phyloP scores from a whole-genome alignment of 92 coral and sea anemone species.

The Paramuricea clavata region DNA sequence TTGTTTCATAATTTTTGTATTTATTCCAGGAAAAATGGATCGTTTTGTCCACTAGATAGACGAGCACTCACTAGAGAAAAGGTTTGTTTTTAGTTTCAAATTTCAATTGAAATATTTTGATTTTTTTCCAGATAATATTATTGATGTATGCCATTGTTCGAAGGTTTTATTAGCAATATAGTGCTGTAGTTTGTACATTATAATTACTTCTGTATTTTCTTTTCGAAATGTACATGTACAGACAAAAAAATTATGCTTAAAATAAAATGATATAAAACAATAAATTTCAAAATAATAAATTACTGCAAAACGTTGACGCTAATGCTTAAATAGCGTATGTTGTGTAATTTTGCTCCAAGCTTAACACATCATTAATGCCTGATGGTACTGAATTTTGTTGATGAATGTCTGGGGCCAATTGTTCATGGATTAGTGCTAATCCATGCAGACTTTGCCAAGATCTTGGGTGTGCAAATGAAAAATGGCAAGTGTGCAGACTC shows the following conservation, averaged over 20 bases:
- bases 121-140: not conserved
- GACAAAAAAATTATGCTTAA: slow-evolving; percentile 18
- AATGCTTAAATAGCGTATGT: not conserved
- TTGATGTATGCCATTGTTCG: too few species aligned
- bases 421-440: too few species aligned
- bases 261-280: not conserved
- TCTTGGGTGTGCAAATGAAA: too few species aligned
- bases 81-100: slow-evolving; percentile 62
- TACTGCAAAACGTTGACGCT: not conserved
- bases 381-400: too few species aligned
- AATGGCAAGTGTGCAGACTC: too few species aligned
- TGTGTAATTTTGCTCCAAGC: not conserved
- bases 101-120: not conserved
- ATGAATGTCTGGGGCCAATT: too few species aligned
- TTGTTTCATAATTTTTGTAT: not conserved
- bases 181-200: not conserved
- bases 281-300: not conserved
- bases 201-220: not conserved
- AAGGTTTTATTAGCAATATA: too few species aligned
- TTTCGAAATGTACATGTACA: not conserved
- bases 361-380: too few species aligned
- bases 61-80: slow-evolving; percentile 89
- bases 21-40: slow-evolving; percentile 83
- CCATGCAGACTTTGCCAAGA: too few species aligned
- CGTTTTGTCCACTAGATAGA: slow-evolving; percentile 97